Conservation (phyloP, 2,113 vertebrate genomes). For the Origma solitaria region DNA sequence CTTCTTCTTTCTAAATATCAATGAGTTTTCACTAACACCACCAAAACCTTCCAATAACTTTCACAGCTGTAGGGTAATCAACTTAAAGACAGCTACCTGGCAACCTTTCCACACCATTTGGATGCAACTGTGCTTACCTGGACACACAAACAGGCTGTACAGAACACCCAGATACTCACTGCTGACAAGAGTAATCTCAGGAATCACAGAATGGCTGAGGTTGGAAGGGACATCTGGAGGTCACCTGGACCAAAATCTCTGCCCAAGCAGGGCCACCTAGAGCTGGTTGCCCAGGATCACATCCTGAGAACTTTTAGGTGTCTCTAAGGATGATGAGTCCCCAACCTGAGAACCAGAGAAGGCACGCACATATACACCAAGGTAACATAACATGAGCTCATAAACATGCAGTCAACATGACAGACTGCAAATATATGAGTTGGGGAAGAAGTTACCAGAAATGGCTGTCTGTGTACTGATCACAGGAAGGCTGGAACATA, state of each 20-base stretch:
- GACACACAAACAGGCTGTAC: background rate
- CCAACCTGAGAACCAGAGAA: background rate
- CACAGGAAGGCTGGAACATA: background rate
- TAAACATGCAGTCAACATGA: background rate
- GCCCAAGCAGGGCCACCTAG: background rate
- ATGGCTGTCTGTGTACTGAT: background rate
- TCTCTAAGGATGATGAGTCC: background rate
- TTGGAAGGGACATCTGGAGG: background rate
- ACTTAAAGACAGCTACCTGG: background rate
- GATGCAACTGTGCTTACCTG: background rate
- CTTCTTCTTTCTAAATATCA: background rate
- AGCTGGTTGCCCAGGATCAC: background rate
- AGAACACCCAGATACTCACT: background rate
- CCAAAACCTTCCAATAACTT: background rate
- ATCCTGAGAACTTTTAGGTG: background rate
- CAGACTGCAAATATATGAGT: background rate
- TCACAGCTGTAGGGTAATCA: background rate
- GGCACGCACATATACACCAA: background rate
- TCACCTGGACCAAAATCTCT: background rate
- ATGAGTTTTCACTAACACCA: background rate
- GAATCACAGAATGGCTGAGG: background rate
- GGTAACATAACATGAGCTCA: background rate
- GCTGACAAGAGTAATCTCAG: background rate
- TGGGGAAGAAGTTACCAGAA: background rate
- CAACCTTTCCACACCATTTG: background rate